A percentile compares a stretch with the other conserved stretches of the same genome.
phyloP scores from a whole-genome alignment of 2,113 vertebrate genomes.

The Mola mola region DNA sequence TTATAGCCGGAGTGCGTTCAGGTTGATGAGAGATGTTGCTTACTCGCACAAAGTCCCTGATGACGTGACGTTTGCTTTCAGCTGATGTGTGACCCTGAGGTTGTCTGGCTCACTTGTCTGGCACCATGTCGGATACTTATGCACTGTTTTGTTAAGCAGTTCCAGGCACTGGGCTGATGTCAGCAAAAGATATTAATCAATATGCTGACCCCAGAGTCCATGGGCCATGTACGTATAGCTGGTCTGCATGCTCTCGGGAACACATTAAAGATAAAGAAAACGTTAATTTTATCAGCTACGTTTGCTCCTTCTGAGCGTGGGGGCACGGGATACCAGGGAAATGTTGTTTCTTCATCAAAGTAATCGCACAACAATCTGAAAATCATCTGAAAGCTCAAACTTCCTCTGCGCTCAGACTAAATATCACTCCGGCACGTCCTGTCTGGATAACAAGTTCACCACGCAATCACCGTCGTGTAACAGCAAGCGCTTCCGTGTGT shows the following conservation, averaged over 20 bases:
- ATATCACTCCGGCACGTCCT: constrained; percentile 1
- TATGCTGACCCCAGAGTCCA: not conserved
- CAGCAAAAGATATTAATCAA: constrained; percentile 6
- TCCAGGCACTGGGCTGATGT: constrained; percentile 1
- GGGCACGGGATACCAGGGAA: not conserved
- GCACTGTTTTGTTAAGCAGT: not conserved
- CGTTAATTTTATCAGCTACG: too few species aligned
- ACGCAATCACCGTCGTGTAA: too few species aligned
- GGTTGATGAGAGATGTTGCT: too few species aligned
- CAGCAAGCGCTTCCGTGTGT: too few species aligned
- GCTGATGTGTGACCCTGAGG: not conserved
- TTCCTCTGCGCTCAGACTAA: not conserved
- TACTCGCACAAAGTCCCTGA: not conserved
- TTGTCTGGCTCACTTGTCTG: constrained; percentile 4
- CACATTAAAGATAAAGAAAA: too few species aligned
- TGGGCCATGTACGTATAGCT: not conserved
- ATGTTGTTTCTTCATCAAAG: not conserved
- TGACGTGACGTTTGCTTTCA: constrained; percentile 3
- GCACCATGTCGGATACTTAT: not conserved
- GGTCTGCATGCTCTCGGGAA: not conserved
- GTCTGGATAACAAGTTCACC: not conserved
- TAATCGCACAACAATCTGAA: not conserved
- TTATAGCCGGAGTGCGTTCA: too few species aligned
- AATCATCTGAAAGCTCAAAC: too few species aligned
- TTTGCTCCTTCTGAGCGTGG: not conserved